Evolutionary conservation across 2,797 vertebrate species (phyloP).

Genomic region (Bryconaethiops microstoma): DNA sequence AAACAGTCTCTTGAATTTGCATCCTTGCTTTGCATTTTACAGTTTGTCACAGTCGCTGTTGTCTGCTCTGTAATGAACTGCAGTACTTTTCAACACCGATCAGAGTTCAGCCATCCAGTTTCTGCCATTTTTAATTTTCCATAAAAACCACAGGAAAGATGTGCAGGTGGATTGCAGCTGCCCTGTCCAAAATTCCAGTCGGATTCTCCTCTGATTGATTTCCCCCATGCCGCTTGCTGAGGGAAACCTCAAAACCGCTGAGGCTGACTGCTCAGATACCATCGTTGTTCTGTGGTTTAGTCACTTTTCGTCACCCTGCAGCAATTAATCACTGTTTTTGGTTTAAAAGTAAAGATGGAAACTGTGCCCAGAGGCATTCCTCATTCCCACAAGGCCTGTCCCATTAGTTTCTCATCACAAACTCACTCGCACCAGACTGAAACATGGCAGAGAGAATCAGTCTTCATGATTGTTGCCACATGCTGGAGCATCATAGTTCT

Average conservation of each 20-base stretch:
- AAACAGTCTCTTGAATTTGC: slow-evolving; percentile 34
- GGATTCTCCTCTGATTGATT: neutral
- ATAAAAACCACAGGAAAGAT: neutral
- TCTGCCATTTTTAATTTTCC: neutral
- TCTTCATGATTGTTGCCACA: neutral
- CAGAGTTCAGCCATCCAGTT: neutral
- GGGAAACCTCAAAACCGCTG: neutral
- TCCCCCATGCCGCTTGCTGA: too few species aligned
- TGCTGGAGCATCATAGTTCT: neutral
- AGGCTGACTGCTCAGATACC: neutral
- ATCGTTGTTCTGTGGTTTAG: neutral
- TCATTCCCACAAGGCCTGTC: neutral
- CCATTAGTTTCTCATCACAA: neutral
- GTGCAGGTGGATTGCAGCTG: neutral
- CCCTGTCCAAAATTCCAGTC: neutral
- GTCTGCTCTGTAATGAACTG: slow-evolving; percentile 1
- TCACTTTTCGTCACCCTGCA: neutral
- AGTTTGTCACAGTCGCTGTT: slow-evolving; percentile 20
- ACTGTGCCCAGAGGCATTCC: neutral
- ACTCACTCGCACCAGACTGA: neutral
- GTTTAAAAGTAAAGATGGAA: neutral
- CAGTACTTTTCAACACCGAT: neutral
- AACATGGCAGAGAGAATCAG: too few species aligned
- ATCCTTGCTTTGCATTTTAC: slow-evolving; percentile 39
- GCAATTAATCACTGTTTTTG: neutral